phyloP scores from a whole-genome alignment of 2,113 vertebrate species.

The Pseudorasbora parva region DNA sequence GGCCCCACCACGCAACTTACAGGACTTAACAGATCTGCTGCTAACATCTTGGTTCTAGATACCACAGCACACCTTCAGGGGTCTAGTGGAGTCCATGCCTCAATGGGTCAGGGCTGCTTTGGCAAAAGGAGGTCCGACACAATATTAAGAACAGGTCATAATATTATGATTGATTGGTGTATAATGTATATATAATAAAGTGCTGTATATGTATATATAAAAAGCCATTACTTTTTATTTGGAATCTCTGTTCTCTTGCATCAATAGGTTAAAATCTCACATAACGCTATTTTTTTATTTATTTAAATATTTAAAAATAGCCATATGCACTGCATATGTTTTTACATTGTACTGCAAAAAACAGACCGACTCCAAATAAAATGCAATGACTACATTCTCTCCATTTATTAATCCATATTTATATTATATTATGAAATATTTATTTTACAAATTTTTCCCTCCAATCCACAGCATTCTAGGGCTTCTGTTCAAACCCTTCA shows the following conservation, averaged over 20 bases:
- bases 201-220: not conserved
- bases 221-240: not conserved
- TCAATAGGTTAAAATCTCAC: not conserved
- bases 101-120: too few relatives aligned
- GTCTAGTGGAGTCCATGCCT: too few relatives aligned
- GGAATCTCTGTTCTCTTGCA: not conserved
- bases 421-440: not conserved
- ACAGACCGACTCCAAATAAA: not conserved
- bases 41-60: too few relatives aligned
- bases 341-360: not conserved
- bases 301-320: too few relatives aligned
- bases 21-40: too few relatives aligned
- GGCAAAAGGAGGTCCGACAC: too few relatives aligned
- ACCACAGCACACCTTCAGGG: too few relatives aligned
- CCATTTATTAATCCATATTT: not conserved
- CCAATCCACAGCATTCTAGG: not conserved
- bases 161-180: too few relatives aligned
- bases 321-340: not conserved
- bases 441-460: not conserved
- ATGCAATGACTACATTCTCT: not conserved
- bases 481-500: not conserved
- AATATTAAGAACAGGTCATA: too few relatives aligned
- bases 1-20: too few relatives aligned
- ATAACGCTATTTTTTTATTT: too few relatives aligned
- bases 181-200: too few relatives aligned